These are phyloP conservation scores for Frankliniella intonsa DNA, from an alignment of 2,888 invertebrate species.

Conservation along the genomic window DNA sequence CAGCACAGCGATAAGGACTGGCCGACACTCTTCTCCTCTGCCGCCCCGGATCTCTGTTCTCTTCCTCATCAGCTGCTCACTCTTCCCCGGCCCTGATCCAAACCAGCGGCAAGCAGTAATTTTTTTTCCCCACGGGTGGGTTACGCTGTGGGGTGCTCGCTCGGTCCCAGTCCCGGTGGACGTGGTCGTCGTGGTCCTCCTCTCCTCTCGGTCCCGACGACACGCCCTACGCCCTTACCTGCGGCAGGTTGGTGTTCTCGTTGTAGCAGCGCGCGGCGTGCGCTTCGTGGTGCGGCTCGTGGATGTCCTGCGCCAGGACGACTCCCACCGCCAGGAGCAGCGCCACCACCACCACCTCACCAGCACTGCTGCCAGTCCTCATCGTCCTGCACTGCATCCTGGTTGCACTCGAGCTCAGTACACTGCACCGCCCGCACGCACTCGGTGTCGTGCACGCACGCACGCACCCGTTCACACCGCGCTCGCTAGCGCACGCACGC, in stretches of 20 bases:
- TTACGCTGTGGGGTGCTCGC: no score
- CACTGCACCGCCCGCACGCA: not conserved
- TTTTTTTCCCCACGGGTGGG: no score
- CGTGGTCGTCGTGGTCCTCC: no score
- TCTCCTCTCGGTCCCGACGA: no score
- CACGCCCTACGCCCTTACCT: not conserved
- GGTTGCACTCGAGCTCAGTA: not conserved
- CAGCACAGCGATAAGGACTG: no score
- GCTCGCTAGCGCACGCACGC: not conserved
- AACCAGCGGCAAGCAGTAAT: no score
- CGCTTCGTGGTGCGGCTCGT: not conserved
- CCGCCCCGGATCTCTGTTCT: no score
- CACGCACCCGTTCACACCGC: not conserved
- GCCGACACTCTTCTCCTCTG: no score
- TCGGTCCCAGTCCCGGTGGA: no score
- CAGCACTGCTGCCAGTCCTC: not conserved
- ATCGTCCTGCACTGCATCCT: not conserved
- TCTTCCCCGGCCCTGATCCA: no score
- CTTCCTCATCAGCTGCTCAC: no score
- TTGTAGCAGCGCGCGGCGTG: not conserved
- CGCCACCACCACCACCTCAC: not conserved
- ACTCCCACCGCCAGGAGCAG: not conserved
- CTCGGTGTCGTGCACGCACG: not conserved
- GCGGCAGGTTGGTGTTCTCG: not conserved
- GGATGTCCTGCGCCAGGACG: not conserved